phyloP scores from a whole-genome alignment of 2,797 vertebrate genomes.

The Morus bassanus region DNA sequence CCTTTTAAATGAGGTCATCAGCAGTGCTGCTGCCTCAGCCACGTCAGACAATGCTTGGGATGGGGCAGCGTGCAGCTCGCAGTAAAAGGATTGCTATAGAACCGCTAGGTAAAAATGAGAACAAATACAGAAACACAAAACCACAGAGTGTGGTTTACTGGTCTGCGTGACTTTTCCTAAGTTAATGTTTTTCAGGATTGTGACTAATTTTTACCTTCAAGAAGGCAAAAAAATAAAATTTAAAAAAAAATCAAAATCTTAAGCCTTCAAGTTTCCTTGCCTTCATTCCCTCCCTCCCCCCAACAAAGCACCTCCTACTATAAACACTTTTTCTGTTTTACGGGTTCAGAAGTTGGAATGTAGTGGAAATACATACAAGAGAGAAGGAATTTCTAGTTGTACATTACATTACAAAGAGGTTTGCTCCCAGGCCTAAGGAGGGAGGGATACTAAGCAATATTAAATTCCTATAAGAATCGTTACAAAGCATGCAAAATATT shows the following conservation, averaged over 20 bases:
- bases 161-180: neutral
- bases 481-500: constrained; percentile 66
- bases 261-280: constrained; percentile 23
- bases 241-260: neutral
- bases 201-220: constrained; percentile 27
- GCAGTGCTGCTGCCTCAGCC: neutral
- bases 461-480: constrained; percentile 62
- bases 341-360: constrained; percentile 29
- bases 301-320: constrained; percentile 33
- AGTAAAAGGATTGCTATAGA: neutral
- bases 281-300: constrained; percentile 35
- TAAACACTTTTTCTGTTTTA: neutral
- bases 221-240: neutral
- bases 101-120: neutral
- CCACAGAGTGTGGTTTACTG: neutral
- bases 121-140: neutral
- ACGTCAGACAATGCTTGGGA: neutral
- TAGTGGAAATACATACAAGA: constrained; percentile 52
- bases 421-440: constrained; percentile 59
- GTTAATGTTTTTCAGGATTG: neutral
- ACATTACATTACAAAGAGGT: constrained; percentile 57
- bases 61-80: neutral
- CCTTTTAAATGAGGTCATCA: neutral
- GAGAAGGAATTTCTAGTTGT: constrained; percentile 60
- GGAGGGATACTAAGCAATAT: constrained; percentile 57